Evolutionary conservation across 2,113 vertebrate genomes (phyloP), one percentile per base, ranked within the genome.

Genomic region (Pollachius pollachius): DNA sequence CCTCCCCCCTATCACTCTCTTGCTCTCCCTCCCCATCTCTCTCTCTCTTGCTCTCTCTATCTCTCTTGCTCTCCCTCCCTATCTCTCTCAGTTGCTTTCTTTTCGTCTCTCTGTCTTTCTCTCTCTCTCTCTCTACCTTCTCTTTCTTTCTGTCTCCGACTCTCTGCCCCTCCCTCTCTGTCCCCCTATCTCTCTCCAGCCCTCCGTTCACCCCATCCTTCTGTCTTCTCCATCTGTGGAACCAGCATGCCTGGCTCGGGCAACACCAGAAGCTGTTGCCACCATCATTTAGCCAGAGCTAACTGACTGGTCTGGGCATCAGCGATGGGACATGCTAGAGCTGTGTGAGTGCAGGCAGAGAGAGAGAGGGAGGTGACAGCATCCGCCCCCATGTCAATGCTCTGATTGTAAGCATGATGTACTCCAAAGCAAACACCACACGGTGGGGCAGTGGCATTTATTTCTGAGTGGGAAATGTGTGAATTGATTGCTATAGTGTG

Each of bases 221-320:
- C 88, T 91, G 89, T 88, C 84, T 30, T 21, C 76, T 86, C 89
- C 89, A 91, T 91, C 88, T 91, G 88, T 81, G 87, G 86, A 77
- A 86, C 84, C 88, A 89, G 88, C 84, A 85, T 90, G 89, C 81
- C 78, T 87, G 87, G 85, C 85, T 80, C 37, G 64, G 75, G 71
- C 75, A 61, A 70, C 70, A 69, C 75, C 19, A 62, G 71, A 63
- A 81, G 77, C 80, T 15, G 72, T 70, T 82, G 83, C 83, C 82
- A 81, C 78, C 54, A 73, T 79, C 74, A 61, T 85, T 89, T 86
- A 84, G 85, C 81, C 81, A 78, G 74, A 78, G 72, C 85, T 79
- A 77, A 85, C 83, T 77, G 83, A 81, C 74, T 80, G 85, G 87
- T 85, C 78, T 65, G 74, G 80, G 84, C 5, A 13, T 16, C 87